phyloP scores from a whole-genome alignment of 2,113 vertebrate genomes.

The Pampusana beccarii region DNA sequence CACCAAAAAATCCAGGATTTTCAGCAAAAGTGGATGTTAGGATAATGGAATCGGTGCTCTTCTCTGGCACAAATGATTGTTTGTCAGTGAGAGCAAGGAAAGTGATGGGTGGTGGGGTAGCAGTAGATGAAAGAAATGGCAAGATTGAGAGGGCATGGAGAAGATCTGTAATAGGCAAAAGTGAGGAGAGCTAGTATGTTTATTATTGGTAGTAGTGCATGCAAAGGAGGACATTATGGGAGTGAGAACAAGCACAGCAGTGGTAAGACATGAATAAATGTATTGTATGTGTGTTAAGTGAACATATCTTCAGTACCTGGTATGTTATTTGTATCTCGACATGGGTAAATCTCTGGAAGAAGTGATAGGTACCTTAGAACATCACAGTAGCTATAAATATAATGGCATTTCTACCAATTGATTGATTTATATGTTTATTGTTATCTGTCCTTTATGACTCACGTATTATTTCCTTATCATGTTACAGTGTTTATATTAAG shows the following conservation, averaged over 20 bases:
- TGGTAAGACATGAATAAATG: not conserved
- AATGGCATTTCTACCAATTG: not conserved
- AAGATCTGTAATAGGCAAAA: not conserved
- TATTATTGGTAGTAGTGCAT: not conserved
- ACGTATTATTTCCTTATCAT: not conserved
- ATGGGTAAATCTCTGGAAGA: not conserved
- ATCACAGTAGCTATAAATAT: not conserved
- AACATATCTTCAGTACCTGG: not conserved
- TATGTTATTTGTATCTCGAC: not conserved
- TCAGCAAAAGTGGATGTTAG: not conserved
- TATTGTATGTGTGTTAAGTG: not conserved
- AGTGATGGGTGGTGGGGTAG: not conserved
- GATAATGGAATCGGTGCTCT: not conserved
- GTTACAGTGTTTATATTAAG: not conserved
- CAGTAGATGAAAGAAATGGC: not conserved
- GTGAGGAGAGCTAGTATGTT: not conserved
- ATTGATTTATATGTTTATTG: not conserved
- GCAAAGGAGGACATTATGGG: not conserved
- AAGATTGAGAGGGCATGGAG: not conserved
- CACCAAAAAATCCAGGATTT: not conserved
- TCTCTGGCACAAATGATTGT: not conserved
- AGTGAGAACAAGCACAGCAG: not conserved
- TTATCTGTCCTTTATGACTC: not conserved
- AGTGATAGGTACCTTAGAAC: not conserved
- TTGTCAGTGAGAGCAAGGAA: not conserved